Conservation (phyloP, 2,113 vertebrate species). For the Catharus bicknelli region DNA sequence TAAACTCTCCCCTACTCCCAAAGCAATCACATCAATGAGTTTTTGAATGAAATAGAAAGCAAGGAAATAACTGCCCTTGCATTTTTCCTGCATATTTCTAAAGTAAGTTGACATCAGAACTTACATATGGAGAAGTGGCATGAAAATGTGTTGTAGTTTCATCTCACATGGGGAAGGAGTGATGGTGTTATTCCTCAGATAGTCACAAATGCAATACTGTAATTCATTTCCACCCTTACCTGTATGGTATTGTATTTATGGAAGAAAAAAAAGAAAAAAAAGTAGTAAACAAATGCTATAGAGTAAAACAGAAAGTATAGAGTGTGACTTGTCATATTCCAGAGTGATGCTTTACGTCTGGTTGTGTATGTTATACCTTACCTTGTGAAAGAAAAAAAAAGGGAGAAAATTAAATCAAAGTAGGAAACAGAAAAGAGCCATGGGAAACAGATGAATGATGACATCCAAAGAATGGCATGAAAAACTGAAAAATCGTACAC, state of each 20-base stretch:
- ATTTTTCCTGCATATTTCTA: neutral
- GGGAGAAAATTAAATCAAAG: neutral
- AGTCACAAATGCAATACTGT: neutral
- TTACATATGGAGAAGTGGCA: neutral
- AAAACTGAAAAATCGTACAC: conserved; percentile 42
- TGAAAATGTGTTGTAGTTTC: neutral
- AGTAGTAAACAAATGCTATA: neutral
- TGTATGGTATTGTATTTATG: neutral
- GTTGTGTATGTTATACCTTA: neutral
- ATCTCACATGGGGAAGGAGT: neutral
- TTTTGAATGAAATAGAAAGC: conserved; percentile 12
- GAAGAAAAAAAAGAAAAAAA: neutral
- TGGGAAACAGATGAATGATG: conserved; percentile 62
- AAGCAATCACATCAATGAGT: neutral
- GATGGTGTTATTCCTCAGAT: neutral
- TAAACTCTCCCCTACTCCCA: neutral
- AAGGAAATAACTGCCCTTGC: conserved; percentile 1
- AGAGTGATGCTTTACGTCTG: neutral
- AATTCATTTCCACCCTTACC: neutral
- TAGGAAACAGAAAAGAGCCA: conserved; percentile 41
- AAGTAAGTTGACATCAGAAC: neutral
- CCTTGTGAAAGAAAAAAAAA: neutral
- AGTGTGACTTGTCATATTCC: neutral
- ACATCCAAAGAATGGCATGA: conserved; percentile 41
- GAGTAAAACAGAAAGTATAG: neutral